Evolutionary conservation across 1,140 invertebrate genomes (phyloP).

Genomic region (Diuraphis noxia): DNA sequence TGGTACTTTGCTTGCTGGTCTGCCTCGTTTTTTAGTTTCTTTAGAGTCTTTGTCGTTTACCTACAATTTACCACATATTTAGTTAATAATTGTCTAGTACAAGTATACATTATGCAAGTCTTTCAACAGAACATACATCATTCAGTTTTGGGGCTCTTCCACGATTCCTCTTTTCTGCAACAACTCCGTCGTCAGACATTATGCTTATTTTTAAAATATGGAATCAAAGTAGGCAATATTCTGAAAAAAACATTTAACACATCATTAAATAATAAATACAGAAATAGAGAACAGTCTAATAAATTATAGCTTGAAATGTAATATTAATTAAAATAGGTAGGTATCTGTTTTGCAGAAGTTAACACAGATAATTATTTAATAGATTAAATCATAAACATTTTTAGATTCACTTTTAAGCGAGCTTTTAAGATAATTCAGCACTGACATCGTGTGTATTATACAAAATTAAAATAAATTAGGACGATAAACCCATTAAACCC

Average conservation of each 20-base stretch:
- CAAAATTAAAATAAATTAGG: not conserved
- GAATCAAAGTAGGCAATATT: not conserved
- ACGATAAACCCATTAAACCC: no score
- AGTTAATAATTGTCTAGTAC: not conserved
- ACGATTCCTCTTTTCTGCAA: constrained; percentile 21
- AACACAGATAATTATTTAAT: not conserved
- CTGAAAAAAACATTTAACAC: not conserved
- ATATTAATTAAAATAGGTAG: not conserved
- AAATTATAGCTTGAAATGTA: no score
- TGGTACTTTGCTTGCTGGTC: not conserved
- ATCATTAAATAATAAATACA: not conserved
- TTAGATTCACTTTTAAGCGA: no score
- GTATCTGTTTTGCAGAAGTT: not conserved
- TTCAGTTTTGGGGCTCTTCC: not conserved
- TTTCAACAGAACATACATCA: not conserved
- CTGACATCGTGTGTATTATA: not conserved
- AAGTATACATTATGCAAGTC: not conserved
- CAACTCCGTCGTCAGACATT: constrained; percentile 42
- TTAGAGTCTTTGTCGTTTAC: constrained; percentile 28
- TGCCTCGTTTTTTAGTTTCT: constrained; percentile 24
- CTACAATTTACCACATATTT: not conserved
- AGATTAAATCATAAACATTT: no score
- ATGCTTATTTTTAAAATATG: not conserved
- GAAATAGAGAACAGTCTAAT: not conserved
- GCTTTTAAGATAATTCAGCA: not conserved